Base-by-base conservation (phyloP, 35 echinoderm and acorn worm species). In the Patiria miniata region DNA sequence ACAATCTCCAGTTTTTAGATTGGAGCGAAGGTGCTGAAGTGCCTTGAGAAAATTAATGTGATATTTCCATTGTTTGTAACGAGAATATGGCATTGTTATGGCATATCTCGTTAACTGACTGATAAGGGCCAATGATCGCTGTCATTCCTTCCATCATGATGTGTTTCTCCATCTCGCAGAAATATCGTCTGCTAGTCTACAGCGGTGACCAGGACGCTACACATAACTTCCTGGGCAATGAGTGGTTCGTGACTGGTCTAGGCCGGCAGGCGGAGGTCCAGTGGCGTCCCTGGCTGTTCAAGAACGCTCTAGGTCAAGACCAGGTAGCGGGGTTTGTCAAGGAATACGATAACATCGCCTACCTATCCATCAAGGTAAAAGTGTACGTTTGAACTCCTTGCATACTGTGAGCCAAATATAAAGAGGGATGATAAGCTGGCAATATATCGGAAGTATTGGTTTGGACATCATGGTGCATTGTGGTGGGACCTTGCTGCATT, bases 321-420 rank as follows among this genome's bases (percentile, higher is more conserved):
- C 96, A 98, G 89, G 79, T 98, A 16, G 96, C 96, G 36, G 96
- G 96, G 3, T 98, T 98, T 83, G 87, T 98, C 61, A 91, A 98
- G 61, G 96, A 98, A 56, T 98, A 89, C 76, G 77, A 87, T 51
- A 84, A 87, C 47, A 81, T 98, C 18, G 96, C 96, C 26, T 98
- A 94, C 89, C 92, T 84, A 21, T 94, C 96, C 37, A 80, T 98
- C 28, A 98, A 98, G 83, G 96, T 94, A 82, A 53, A 78, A 37
- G 42, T 47, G 36, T 36, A 26, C 19, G 17, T 18, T 60, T 26
- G 2, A 60, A 60, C 14, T 60, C 1, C 55, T n/a, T n/a, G n/a
- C 14, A 22, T 59, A 15, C 14, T 22, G 14, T 14, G 14, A 59
- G 56, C 14, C 14, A 14, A 14, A 22, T 14, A 59, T 14, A 59